Conservation (phyloP, 2,888 invertebrate genomes). For the Acleris cristana region DNA sequence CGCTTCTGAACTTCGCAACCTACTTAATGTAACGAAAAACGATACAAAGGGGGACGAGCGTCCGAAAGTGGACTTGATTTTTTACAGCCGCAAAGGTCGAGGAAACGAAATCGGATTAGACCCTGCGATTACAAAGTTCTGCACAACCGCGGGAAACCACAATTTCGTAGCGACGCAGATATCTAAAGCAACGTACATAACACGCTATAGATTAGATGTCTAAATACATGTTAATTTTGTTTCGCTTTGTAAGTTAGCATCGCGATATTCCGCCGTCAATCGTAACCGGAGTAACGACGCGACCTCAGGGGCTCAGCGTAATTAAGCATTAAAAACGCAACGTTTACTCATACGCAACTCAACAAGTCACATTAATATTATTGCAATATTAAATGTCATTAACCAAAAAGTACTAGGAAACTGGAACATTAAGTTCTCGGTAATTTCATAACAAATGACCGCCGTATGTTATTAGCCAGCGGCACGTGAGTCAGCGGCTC, state of each 20-base stretch:
- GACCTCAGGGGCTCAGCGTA: conserved; percentile 10
- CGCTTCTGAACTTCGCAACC: conserved; percentile 44
- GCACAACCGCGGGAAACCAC: conserved; percentile 55
- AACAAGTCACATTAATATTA: conserved; percentile 2
- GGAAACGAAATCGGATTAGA: conserved; percentile 77
- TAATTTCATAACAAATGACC: conserved; percentile 69
- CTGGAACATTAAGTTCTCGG: conserved; percentile 63
- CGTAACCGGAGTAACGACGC: conserved; percentile 7
- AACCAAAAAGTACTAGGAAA: conserved; percentile 51
- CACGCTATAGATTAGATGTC: conserved; percentile 8
- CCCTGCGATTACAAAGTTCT: conserved; percentile 75
- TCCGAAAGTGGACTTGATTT: conserved; percentile 65
- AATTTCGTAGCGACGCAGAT: conserved; percentile 47
- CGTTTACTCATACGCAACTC: conserved; percentile 14
- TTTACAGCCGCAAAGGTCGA: conserved; percentile 70
- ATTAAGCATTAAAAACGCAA: neutral
- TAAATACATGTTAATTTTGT: conserved; percentile 15
- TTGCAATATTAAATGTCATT: conserved; percentile 36
- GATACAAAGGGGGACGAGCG: conserved; percentile 58
- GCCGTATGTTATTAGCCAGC: conserved; percentile 47
- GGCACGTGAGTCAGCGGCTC: conserved; percentile 63
- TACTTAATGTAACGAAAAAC: conserved; percentile 55
- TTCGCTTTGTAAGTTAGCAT: conserved; percentile 20
- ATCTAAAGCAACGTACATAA: conserved; percentile 18
- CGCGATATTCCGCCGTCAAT: conserved; percentile 27